Base-by-base conservation (phyloP, 2,797 vertebrate genomes). In the Diplodus puntazzo region DNA sequence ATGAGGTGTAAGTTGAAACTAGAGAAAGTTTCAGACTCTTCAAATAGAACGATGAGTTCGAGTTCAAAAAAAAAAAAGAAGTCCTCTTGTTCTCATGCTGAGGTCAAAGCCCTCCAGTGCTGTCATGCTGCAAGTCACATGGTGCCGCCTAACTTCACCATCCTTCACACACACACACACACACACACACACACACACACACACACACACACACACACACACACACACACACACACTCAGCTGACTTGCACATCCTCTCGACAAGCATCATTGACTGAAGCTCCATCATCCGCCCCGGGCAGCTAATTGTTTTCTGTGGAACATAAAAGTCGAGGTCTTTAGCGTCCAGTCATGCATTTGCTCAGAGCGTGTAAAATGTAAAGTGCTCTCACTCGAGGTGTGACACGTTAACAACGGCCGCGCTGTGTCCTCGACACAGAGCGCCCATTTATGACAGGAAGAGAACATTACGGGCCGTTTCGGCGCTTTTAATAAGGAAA, bases 61-160 rank as follows among this genome's bases (percentile, higher is more conserved):
- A 48, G 58, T 48, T 50, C 1, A 12, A 65, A 4, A 30, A 23
- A 39, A 61, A 25, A 25, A 4, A 30, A 23, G 23, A 61, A 30
- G 27, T 64, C 20, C 14, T 20, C 46, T 79, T 81, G 76, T 82
- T 90, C 63, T 80, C 39, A 11, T 17, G 27, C 5, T 30, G 82
- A 73, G 78, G 65, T 84, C 79, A 21, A 57, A 78, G 59, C 65
- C 84, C 87, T 79, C 45, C 39, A 48, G 86, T 45, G 68, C 69
- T 62, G 57, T 91, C 90, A 90, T 82, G 89, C 88, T 83, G 73
- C 3, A 4, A 53, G 77, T 94, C 93, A 94, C 90, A 91, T 92
- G 92, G 52, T 79, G 43, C 67, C n/a, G 60, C 59, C 45, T 69
- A 63, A 34, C 69, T 50, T 72, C 75, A 54, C 59, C 55, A 58